Evolutionary conservation across 2,113 vertebrate species (phyloP), one percentile per base, ranked within the genome.

Genomic region (Lota lota): DNA sequence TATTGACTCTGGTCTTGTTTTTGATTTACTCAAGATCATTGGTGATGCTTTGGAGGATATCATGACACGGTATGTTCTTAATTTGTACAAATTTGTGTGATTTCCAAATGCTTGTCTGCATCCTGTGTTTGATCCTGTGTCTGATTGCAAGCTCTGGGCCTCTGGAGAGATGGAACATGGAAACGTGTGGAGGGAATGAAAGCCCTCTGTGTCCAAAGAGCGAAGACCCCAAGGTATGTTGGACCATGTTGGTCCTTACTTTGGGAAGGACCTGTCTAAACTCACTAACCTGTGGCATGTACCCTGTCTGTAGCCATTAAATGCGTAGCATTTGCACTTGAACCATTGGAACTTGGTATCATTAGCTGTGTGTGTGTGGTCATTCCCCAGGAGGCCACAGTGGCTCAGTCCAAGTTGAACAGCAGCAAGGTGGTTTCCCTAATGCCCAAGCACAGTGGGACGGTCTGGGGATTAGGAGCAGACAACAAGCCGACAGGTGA

Each of bases 141-240:
- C 50, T 22, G 68, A 21, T 54, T 62, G 75, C 67, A 16, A 62
- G 61, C 56, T 72, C 59, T n/a, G n/a, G 14, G 65, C 57, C 79
- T 22, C 19, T 21, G n/a, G 50, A 60, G 40, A 5, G 24, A 5
- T 50, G 47, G 54, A 59, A 10, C 5, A 4, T 33, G 28, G 28
- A 33, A 33, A 33, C 4, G 28, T 6, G 0, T 33, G 28, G 28
- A 33, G 28, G 28, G 28, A 5, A 0, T 2, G 12, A 16, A 63
- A 0, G 24, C 22, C 1, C 17, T 4, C 16, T 19, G 6, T 2
- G 54, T 64, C 15, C n/a, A 18, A 61, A 60, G 53, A 19, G 16
- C 61, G 54, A 15, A n/a, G 22, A 11, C 53, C 22, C 14, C 1
- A 71, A 73, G 83, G 85, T 83, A 59, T 3, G 40, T 63, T 14